Percentiles rank a stretch among this genome's conserved stretches.
Evolutionary conservation across 2,888 invertebrate species (phyloP).

Genomic region (Therioaphis trifolii): DNA sequence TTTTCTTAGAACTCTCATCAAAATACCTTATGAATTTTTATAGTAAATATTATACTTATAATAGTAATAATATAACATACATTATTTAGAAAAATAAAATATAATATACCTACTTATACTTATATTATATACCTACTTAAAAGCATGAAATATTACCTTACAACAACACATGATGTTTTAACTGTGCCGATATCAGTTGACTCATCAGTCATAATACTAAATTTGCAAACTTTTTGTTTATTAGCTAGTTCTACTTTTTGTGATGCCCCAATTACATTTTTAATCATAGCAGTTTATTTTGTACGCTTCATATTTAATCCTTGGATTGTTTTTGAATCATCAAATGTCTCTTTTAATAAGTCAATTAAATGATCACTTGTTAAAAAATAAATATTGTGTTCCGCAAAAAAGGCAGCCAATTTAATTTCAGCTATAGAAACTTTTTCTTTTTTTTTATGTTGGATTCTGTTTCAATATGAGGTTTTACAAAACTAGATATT

Average conservation of each 20-base stretch:
- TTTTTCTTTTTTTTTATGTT: too few species aligned
- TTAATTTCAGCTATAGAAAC: slow-evolving; percentile 9
- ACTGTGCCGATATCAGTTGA: not conserved
- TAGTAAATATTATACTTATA: too few species aligned
- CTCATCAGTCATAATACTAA: slow-evolving; percentile 6
- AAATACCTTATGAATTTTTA: too few species aligned
- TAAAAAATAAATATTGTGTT: not conserved
- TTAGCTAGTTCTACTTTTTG: not conserved
- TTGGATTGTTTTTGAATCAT: not conserved
- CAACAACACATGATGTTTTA: too few species aligned
- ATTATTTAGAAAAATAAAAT: not conserved
- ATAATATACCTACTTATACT: not conserved
- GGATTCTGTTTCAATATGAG: too few species aligned
- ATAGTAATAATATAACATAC: not conserved
- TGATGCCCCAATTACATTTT: not conserved
- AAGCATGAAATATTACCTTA: not conserved
- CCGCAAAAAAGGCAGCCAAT: not conserved
- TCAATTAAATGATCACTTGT: slow-evolving; percentile 7
- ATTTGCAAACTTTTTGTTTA: not conserved
- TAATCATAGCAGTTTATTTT: not conserved
- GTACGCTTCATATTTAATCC: not conserved
- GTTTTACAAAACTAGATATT: too few species aligned
- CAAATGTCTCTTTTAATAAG: not conserved
- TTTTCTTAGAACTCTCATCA: not conserved
- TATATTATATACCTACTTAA: not conserved